Evolutionary conservation across 2,797 vertebrate genomes (phyloP).

Genomic region (Sarcophilus harrisii): DNA sequence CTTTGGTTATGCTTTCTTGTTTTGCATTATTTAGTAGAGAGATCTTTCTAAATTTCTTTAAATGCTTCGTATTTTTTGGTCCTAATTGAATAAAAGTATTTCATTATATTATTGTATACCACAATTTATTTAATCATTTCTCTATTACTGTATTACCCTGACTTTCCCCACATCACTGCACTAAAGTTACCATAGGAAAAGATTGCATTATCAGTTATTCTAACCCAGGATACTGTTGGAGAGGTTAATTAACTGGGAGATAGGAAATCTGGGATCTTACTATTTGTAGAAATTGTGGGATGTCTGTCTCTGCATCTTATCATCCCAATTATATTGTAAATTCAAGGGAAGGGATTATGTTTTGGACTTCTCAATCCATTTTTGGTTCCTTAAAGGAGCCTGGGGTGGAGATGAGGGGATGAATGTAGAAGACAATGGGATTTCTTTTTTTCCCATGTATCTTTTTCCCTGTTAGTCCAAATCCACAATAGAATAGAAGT

Average conservation of each 20-base stretch:
- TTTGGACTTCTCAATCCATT: background rate
- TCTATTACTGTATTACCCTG: background rate
- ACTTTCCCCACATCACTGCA: background rate
- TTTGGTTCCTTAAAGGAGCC: background rate
- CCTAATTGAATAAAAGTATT: background rate
- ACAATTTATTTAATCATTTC: background rate
- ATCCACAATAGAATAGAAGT: background rate
- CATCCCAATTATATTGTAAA: background rate
- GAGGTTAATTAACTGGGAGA: conserved; percentile 30
- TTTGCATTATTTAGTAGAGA: background rate
- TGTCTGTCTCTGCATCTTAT: background rate
- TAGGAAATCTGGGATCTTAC: conserved; percentile 33
- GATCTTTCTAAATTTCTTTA: background rate
- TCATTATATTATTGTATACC: background rate
- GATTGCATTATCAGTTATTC: background rate
- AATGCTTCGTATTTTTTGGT: background rate
- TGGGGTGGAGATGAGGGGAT: background rate
- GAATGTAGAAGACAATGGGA: background rate
- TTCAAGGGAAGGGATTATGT: background rate
- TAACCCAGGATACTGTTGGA: background rate
- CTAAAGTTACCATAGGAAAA: background rate
- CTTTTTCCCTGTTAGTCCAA: background rate
- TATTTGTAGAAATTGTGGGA: conserved; percentile 33
- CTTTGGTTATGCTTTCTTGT: background rate
- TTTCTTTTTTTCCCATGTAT: background rate